Evolutionary conservation across 1,140 invertebrate species (phyloP).

Genomic region (Cotesia typhae): DNA sequence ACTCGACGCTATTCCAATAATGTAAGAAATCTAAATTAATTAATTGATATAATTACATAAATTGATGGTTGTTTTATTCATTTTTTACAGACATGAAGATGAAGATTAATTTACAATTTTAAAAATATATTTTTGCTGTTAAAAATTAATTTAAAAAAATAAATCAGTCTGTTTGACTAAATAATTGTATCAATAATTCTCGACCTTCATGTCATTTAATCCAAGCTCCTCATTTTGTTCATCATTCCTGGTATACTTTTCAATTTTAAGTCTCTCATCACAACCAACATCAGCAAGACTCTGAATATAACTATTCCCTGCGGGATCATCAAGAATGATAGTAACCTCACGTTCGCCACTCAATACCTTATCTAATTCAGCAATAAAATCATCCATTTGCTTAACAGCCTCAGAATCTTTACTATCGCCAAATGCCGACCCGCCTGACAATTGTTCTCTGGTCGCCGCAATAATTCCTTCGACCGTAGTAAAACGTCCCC

Average conservation of each 20-base stretch:
- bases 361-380: conserved; percentile 77
- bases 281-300: conserved; percentile 79
- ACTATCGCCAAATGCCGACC: conserved; percentile 81
- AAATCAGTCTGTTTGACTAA: conserved; percentile 18
- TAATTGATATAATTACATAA: not conserved
- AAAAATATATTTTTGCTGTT: too few relatives aligned
- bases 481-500: conserved; percentile 94
- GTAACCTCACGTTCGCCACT: conserved; percentile 73
- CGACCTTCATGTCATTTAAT: conserved; percentile 96
- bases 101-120: too few relatives aligned
- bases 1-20: conserved; percentile 69
- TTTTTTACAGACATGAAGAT: too few relatives aligned
- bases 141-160: not conserved
- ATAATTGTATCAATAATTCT: conserved; percentile 71
- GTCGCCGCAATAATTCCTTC: conserved; percentile 83
- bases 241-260: conserved; percentile 82
- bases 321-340: conserved; percentile 92
- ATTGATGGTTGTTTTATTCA: not conserved
- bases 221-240: conserved; percentile 97
- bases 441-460: conserved; percentile 75
- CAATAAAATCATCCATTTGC: conserved; percentile 73
- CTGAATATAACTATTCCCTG: conserved; percentile 97
- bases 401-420: conserved; percentile 66
- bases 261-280: conserved; percentile 79
- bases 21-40: conserved; percentile 45